These are phyloP conservation scores for Parapsyche elsis DNA, from an alignment of 1,140 invertebrate species.

Conservation along the genomic window DNA sequence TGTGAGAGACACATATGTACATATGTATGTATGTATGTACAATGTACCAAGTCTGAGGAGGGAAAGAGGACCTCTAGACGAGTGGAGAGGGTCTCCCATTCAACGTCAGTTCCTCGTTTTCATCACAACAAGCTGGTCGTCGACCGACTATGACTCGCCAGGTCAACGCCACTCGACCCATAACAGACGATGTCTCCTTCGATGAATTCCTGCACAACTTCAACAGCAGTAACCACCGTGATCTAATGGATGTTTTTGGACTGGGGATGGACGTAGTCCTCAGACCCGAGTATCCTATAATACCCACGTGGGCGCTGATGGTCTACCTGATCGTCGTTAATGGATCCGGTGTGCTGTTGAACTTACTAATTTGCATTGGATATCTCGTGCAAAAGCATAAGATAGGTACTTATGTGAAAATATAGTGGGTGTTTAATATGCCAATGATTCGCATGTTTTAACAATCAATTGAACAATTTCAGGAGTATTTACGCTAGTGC, in stretches of 20 bases:
- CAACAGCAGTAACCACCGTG: not conserved
- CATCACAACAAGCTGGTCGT: not conserved
- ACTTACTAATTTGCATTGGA: conserved; percentile 39
- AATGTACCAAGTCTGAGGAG: not conserved
- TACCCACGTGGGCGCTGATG: conserved; percentile 45
- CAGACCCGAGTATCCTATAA: conserved; percentile 32
- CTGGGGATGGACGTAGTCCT: conserved; percentile 13
- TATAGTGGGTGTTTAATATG: not conserved
- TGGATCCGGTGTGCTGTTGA: conserved; percentile 47
- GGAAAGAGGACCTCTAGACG: not conserved
- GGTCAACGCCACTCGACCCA: not conserved
- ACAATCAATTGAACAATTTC: conserved; percentile 57
- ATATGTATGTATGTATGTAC: no score
- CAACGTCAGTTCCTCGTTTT: not conserved
- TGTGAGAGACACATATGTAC: no score
- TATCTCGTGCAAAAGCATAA: conserved; percentile 41
- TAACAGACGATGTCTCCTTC: conserved; percentile 37
- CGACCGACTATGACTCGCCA: not conserved
- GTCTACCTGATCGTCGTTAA: conserved; percentile 45
- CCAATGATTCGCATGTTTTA: not conserved
- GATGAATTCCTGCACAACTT: not conserved
- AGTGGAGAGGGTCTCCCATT: not conserved
- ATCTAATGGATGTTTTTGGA: conserved; percentile 32
- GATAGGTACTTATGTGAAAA: conserved; percentile 29
- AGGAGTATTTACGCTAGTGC: conserved; percentile 66